Conservation (phyloP, 1,140 invertebrate genomes). For the Lordiphosa collinella region DNA sequence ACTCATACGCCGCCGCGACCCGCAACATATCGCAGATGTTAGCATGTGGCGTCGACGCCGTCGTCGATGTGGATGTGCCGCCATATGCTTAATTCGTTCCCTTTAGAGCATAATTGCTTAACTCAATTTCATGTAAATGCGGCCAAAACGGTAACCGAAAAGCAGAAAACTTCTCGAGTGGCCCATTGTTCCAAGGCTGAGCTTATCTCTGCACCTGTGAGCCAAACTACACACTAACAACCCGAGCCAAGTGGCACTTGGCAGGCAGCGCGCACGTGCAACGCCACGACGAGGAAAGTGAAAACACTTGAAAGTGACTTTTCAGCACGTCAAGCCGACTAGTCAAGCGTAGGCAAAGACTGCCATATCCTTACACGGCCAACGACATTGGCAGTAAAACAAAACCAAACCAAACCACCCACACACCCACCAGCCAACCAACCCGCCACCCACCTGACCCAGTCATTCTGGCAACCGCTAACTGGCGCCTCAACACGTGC, state of each 20-base stretch:
- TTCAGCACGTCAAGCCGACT: conserved; percentile 56
- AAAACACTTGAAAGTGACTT: conserved; percentile 71
- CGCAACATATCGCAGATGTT: conserved; percentile 43
- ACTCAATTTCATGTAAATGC: conserved; percentile 33
- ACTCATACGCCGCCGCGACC: conserved; percentile 51
- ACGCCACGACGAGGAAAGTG: conserved; percentile 47
- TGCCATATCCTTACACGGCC: conserved; percentile 37
- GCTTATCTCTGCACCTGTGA: conserved; percentile 37
- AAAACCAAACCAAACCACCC: not conserved
- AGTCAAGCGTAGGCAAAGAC: conserved; percentile 35
- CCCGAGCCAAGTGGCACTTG: conserved; percentile 56
- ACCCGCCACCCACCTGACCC: conserved; percentile 38
- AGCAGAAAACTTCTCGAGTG: conserved; percentile 21
- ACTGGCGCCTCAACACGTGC: conserved; percentile 52
- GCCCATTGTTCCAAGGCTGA: conserved; percentile 56
- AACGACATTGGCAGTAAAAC: conserved; percentile 27
- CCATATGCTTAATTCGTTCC: conserved; percentile 45
- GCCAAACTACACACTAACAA: conserved; percentile 36
- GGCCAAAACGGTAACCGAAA: conserved; percentile 6
- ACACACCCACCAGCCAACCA: not conserved
- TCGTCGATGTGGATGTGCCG: conserved; percentile 33
- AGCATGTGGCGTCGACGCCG: conserved; percentile 55
- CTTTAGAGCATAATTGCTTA: conserved; percentile 38
- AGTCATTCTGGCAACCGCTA: conserved; percentile 35
- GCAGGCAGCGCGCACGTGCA: conserved; percentile 62